These are phyloP conservation scores for Sitta europaea DNA, from an alignment of 2,113 vertebrate species.

Conservation along the genomic window DNA sequence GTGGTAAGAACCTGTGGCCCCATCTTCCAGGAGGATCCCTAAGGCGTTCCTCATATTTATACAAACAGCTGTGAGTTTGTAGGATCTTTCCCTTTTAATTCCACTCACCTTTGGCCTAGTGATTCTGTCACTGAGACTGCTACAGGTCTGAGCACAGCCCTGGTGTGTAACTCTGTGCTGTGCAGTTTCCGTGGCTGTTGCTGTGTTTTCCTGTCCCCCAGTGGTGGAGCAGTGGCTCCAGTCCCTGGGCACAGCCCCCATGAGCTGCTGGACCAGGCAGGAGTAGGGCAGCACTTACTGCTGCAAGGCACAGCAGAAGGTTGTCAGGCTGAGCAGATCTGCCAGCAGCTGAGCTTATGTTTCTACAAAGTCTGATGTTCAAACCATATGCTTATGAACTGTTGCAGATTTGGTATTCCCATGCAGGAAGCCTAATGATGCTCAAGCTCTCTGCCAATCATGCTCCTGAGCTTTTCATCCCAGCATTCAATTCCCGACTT, in stretches of 20 bases:
- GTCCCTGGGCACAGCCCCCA: not conserved
- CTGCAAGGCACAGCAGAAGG: not conserved
- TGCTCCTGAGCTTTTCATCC: not conserved
- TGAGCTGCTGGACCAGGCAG: no score
- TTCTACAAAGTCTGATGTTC: not conserved
- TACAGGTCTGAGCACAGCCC: not conserved
- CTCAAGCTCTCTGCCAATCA: not conserved
- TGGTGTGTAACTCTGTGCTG: not conserved
- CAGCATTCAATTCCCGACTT: not conserved
- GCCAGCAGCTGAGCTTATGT: not conserved
- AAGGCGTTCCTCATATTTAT: fast-evolving
- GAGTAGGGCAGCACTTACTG: not conserved
- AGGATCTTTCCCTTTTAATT: not conserved
- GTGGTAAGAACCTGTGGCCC: not conserved
- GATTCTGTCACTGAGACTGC: not conserved
- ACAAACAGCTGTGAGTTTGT: not conserved
- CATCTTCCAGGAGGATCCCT: not conserved
- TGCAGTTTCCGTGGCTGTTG: not conserved
- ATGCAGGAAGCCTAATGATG: not conserved
- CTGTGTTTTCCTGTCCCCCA: not conserved
- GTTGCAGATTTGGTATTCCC: not conserved
- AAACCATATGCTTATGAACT: slow-evolving; percentile 1
- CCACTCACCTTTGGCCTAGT: not conserved
- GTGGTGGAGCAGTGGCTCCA: not conserved
- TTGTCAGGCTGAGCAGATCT: not conserved